Evolutionary conservation across 2,113 vertebrate species (phyloP).

Genomic region (Centropus unirufus): DNA sequence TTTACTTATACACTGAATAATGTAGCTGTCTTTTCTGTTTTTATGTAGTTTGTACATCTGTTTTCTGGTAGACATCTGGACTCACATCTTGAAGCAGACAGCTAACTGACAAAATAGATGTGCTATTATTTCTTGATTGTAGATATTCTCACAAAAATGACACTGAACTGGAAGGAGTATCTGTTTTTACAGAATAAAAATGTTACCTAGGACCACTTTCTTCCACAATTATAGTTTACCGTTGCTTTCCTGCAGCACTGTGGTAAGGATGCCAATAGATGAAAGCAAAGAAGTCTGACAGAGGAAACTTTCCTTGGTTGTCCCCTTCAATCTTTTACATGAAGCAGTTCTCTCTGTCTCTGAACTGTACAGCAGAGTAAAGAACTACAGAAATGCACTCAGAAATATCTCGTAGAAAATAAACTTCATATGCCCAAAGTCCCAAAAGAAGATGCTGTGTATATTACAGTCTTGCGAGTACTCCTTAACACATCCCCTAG

Average conservation of each 20-base stretch:
- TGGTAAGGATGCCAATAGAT: not conserved
- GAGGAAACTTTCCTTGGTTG: not conserved
- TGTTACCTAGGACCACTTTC: not conserved
- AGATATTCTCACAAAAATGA: not conserved
- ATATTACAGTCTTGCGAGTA: not conserved
- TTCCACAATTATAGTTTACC: not conserved
- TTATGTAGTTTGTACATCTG: conserved; percentile 1
- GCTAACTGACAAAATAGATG: not conserved
- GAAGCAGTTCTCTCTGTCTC: not conserved
- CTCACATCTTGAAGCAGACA: conserved; percentile 8
- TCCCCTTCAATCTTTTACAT: not conserved
- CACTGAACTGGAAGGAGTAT: not conserved
- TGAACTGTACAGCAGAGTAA: not conserved
- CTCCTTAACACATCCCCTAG: not conserved
- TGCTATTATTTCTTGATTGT: not conserved
- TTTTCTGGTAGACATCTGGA: conserved; percentile 32
- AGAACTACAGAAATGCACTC: not conserved
- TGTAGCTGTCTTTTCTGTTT: not conserved
- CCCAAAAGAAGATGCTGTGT: not conserved
- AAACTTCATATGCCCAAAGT: not conserved
- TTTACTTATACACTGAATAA: not conserved
- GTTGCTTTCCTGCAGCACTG: not conserved
- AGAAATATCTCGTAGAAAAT: not conserved
- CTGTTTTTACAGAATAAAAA: not conserved
- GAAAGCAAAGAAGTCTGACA: not conserved